Conservation (phyloP, 1,140 invertebrate genomes). For the Drosophila paulistorum region DNA sequence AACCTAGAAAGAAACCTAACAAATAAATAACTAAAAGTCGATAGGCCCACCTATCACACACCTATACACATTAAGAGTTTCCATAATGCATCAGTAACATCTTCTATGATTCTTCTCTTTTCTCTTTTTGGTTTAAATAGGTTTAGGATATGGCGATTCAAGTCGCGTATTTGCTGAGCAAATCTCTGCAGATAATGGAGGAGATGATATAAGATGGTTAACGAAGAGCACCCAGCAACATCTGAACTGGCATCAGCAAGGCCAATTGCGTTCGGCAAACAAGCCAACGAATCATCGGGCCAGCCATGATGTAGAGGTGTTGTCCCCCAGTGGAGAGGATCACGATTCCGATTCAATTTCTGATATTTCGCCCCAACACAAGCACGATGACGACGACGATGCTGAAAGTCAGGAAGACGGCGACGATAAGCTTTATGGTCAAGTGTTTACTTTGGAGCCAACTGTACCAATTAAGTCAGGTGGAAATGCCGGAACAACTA, state of each 20-base stretch:
- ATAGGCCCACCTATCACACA: too few species aligned
- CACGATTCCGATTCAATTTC: constrained; percentile 51
- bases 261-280: constrained; percentile 38
- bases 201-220: constrained; percentile 4
- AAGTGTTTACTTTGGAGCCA: constrained; percentile 57
- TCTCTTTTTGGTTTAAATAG: constrained; percentile 10
- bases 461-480: constrained; percentile 43
- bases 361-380: constrained; percentile 20
- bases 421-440: constrained; percentile 42
- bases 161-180: constrained; percentile 34
- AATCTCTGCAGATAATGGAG: constrained; percentile 4
- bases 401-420: constrained; percentile 38
- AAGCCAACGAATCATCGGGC: constrained; percentile 29
- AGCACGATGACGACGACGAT: constrained; percentile 45
- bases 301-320: constrained; percentile 38
- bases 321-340: constrained; percentile 50
- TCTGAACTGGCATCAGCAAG: constrained; percentile 45
- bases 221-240: constrained; percentile 29
- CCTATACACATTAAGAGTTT: too few species aligned
- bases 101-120: not conserved
- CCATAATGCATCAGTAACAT: too few species aligned
- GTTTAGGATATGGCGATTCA: constrained; percentile 47
- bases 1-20: too few species aligned
- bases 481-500: constrained; percentile 24
- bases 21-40: too few species aligned